Evolutionary conservation across 2,797 vertebrate species (phyloP).

Genomic region (Todus mexicanus): DNA sequence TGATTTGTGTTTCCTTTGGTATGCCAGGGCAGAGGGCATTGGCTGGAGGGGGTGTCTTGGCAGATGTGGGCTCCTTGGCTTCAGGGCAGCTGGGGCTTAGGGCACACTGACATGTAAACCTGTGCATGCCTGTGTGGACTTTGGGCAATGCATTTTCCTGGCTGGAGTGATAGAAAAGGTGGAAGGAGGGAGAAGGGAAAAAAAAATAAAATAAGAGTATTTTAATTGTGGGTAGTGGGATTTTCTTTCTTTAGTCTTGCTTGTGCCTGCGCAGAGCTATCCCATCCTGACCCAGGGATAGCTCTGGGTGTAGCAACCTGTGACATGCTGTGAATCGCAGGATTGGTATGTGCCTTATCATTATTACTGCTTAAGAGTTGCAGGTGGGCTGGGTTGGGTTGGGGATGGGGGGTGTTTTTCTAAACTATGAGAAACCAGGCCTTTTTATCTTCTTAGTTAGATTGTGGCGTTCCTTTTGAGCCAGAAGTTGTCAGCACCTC

Average conservation of each 20-base stretch:
- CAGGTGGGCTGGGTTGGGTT: neutral
- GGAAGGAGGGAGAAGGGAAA: neutral
- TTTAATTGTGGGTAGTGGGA: neutral
- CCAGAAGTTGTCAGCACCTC: neutral
- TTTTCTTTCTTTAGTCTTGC: neutral
- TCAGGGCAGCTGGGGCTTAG: neutral
- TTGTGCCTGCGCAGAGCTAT: neutral
- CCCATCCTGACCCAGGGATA: neutral
- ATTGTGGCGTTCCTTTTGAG: neutral
- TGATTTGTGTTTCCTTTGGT: neutral
- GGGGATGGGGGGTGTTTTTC: neutral
- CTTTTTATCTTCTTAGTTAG: neutral
- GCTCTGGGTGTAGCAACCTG: neutral
- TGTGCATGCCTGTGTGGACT: neutral
- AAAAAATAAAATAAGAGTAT: neutral
- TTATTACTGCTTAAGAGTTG: neutral
- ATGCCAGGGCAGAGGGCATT: neutral
- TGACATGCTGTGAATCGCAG: neutral
- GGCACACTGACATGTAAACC: neutral
- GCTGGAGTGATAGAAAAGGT: neutral
- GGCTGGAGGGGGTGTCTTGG: neutral
- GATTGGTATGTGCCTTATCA: neutral
- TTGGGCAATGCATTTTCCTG: neutral
- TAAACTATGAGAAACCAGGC: neutral
- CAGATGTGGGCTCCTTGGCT: rapidly evolving